These are phyloP conservation scores for Alosa sapidissima DNA, from an alignment of 2,797 vertebrate species.

Conservation along the genomic window DNA sequence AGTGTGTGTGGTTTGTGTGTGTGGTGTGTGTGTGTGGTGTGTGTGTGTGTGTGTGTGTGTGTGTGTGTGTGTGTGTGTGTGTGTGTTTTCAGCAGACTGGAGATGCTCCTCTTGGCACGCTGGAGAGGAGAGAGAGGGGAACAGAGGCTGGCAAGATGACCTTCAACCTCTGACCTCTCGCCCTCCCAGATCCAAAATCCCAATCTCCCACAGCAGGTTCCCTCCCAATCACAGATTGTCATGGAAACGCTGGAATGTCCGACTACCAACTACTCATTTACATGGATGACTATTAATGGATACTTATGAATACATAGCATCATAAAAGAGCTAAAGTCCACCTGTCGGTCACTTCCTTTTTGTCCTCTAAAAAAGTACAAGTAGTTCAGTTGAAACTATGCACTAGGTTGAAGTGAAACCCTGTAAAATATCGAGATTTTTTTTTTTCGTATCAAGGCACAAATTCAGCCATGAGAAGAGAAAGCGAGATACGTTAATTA, in stretches of 20 bases:
- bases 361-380: conserved; percentile 20
- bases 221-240: conserved; percentile 2
- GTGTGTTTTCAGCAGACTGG: conserved; percentile 3
- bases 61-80: conserved; percentile 15
- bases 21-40: conserved; percentile 26
- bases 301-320: conserved; percentile 17
- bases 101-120: background rate
- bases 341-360: background rate
- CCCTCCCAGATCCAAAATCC: background rate
- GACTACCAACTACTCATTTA: conserved; percentile 24
- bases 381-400: conserved; percentile 16
- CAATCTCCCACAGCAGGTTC: conserved; percentile 20
- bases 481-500: conserved; percentile 18
- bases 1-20: conserved; percentile 23
- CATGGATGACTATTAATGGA: conserved; percentile 18
- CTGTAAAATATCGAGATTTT: conserved; percentile 24
- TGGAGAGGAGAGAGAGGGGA: background rate
- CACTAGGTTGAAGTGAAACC: conserved; percentile 22
- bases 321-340: conserved; percentile 18
- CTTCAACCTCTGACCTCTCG: background rate
- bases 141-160: background rate
- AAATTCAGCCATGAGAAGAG: conserved; percentile 22
- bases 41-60: conserved; percentile 25
- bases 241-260: conserved; percentile 19
- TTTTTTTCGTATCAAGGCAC: conserved; percentile 20